These are phyloP conservation scores for Norana najaformis DNA, from an alignment of 2,888 invertebrate genomes.

Conservation along the genomic window DNA sequence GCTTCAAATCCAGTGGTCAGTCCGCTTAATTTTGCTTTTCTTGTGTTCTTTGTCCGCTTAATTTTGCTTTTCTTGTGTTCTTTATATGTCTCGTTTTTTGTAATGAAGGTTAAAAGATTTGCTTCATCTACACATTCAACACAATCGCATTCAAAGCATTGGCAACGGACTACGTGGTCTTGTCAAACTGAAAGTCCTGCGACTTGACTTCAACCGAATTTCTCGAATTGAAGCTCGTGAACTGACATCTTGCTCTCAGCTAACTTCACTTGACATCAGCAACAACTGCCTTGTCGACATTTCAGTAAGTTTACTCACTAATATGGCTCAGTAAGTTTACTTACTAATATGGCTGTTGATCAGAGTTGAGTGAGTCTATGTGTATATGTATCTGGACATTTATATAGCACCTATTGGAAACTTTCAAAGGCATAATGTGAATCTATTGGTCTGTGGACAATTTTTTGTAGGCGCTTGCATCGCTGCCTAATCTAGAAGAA, in stretches of 20 bases:
- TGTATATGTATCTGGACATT: too few species aligned
- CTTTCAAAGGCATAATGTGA: background rate
- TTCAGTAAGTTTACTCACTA: slow-evolving; percentile 49
- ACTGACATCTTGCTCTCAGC: slow-evolving; percentile 51
- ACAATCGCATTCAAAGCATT: slow-evolving; percentile 54
- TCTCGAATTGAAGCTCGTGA: slow-evolving; percentile 54
- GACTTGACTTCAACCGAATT: slow-evolving; percentile 56
- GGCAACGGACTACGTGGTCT: slow-evolving; percentile 53
- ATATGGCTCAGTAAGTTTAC: background rate
- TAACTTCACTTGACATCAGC: slow-evolving; percentile 56
- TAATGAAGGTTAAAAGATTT: slow-evolving; percentile 52
- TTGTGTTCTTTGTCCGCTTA: background rate
- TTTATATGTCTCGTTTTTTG: background rate
- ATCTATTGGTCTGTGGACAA: background rate
- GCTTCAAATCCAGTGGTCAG: too few species aligned
- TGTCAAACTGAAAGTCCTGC: slow-evolving; percentile 52
- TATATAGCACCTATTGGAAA: too few species aligned
- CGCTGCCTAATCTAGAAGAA: slow-evolving; percentile 56
- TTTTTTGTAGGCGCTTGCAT: slow-evolving; percentile 53
- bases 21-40: background rate
- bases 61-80: background rate
- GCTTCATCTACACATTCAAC: slow-evolving; percentile 54
- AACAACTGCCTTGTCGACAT: slow-evolving; percentile 55
- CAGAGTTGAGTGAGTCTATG: background rate
- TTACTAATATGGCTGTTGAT: background rate